Percentiles rank a stretch among this genome's conserved stretches.
These are phyloP conservation scores for Heliopora coerulea DNA, from an alignment of 92 coral and sea anemone species.

Conservation along the genomic window DNA sequence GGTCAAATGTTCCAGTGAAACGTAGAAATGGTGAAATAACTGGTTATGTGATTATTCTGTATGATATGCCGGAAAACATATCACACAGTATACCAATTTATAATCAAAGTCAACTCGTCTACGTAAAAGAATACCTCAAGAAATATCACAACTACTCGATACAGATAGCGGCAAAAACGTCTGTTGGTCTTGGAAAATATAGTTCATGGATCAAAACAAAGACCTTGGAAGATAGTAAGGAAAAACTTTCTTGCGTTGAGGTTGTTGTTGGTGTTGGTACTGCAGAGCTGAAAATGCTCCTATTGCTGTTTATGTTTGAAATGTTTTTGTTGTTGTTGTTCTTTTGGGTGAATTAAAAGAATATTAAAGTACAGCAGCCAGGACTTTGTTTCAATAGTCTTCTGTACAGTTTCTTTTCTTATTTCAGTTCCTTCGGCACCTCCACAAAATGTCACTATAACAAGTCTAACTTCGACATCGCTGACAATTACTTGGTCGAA, in stretches of 20 bases:
- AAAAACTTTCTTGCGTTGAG: background rate
- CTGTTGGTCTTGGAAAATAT: slow-evolving; percentile 1
- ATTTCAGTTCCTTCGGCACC: slow-evolving; percentile 14
- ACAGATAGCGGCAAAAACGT: slow-evolving; percentile 19
- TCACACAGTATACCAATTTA: background rate
- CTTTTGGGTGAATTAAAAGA: no score
- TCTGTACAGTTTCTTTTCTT: background rate
- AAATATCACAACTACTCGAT: background rate
- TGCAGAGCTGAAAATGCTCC: background rate
- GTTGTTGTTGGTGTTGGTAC: background rate
- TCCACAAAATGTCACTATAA: slow-evolving; percentile 29
- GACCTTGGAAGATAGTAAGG: background rate
- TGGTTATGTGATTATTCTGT: background rate
- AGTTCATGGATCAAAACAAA: background rate
- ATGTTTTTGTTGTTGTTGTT: no score
- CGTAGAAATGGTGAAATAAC: slow-evolving; percentile 11
- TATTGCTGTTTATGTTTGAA: background rate
- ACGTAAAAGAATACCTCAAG: background rate
- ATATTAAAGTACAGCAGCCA: no score
- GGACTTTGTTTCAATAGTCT: no score
- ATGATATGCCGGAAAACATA: background rate
- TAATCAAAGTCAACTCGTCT: no score
- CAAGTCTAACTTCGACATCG: background rate
- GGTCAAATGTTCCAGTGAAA: background rate
- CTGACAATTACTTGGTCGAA: slow-evolving; percentile 17